Evolutionary conservation across 92 coral and sea anemone genomes (phyloP).

Genomic region (Galaxea fascicularis): DNA sequence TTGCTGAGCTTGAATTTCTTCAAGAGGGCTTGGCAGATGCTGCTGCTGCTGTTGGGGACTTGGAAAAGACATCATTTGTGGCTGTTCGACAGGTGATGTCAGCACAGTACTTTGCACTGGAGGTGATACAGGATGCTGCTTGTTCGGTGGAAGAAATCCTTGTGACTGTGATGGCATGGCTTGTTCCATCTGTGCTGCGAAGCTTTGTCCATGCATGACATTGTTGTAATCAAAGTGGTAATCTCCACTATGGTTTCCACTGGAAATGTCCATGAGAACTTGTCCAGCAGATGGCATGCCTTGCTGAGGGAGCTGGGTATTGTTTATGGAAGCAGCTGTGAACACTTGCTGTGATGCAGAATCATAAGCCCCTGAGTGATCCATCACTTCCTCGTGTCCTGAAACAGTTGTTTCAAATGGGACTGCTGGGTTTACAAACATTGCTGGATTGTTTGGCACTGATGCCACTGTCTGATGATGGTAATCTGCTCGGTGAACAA

Average conservation of each 20-base stretch:
- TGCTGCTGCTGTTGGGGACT: slow-evolving; percentile 41
- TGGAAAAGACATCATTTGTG: slow-evolving; percentile 25
- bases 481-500: slow-evolving; percentile 29
- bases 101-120: slow-evolving; percentile 46
- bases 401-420: slow-evolving; percentile 29
- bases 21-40: slow-evolving; percentile 35
- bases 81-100: slow-evolving; percentile 53
- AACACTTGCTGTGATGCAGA: slow-evolving; percentile 11
- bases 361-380: slow-evolving; percentile 44
- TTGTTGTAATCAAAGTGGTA: slow-evolving; percentile 36
- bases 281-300: slow-evolving; percentile 36
- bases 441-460: background rate
- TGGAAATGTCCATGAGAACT: slow-evolving; percentile 82
- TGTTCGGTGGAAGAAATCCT: background rate
- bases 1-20: slow-evolving; percentile 56
- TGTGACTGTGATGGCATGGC: slow-evolving; percentile 12
- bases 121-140: slow-evolving; percentile 27
- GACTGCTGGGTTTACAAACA: slow-evolving; percentile 33
- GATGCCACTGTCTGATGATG: slow-evolving; percentile 21
- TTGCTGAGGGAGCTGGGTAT: slow-evolving; percentile 39
- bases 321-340: background rate
- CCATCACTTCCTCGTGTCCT: slow-evolving; percentile 55
- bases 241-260: slow-evolving; percentile 42
- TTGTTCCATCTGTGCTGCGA: slow-evolving; percentile 24
- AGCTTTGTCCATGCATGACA: slow-evolving; percentile 40